A percentile compares a stretch with the other conserved stretches of the same genome.
Conservation (phyloP, 2,113 vertebrate genomes). For the Egretta garzetta region DNA sequence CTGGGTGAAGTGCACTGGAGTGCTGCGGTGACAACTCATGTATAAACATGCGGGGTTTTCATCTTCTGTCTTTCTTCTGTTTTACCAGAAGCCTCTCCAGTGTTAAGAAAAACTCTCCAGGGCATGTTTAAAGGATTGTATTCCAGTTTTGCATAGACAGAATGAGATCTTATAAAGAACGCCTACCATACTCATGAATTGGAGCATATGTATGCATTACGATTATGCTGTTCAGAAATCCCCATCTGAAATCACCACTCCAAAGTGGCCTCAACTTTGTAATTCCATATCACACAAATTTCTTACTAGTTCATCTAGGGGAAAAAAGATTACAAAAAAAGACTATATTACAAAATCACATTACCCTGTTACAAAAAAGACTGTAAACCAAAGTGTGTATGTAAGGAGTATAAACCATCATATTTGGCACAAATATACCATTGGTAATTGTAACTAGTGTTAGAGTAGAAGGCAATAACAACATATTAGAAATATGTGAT, state of each 20-base stretch:
- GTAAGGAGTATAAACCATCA: background rate
- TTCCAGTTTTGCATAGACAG: background rate
- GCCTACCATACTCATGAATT: background rate
- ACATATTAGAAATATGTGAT: background rate
- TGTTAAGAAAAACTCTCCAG: conserved; percentile 11
- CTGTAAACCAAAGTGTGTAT: background rate
- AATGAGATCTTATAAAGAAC: background rate
- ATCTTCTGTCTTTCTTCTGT: background rate
- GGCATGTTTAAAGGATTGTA: background rate
- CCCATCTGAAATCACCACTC: background rate
- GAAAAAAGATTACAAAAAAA: background rate
- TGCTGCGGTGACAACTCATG: background rate
- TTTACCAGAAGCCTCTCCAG: background rate
- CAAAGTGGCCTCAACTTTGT: background rate
- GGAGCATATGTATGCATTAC: background rate
- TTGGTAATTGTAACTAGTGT: background rate
- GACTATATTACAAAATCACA: background rate
- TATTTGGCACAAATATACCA: background rate
- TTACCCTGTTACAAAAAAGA: background rate
- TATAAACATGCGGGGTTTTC: background rate
- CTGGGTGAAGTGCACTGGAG: background rate
- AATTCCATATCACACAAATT: background rate
- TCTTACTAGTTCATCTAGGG: background rate
- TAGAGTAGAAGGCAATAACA: background rate
- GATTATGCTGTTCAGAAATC: background rate